Evolutionary conservation across 2,797 vertebrate genomes (phyloP), one percentile per base, ranked within the genome.

Genomic region (Atherinosoma microstoma): DNA sequence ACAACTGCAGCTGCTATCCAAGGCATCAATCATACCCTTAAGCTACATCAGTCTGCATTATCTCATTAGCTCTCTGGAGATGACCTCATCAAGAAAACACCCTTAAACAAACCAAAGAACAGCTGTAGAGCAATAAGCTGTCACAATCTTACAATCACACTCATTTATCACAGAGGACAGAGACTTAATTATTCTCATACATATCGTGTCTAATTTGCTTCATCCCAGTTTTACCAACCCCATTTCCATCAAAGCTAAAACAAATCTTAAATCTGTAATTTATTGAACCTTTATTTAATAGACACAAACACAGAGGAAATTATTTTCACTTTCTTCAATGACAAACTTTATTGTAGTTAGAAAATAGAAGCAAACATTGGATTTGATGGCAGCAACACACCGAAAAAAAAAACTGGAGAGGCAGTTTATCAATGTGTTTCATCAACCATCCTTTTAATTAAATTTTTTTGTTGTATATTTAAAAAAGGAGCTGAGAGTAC

Each of bases 71-170:
- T 71, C 70, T 69, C 58, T 8, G 30, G 54, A 75, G 58, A 64
- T 49, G 27, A 78, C 47, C 57, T 63, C 70, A 83, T 85, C 67
- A 82, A 65, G 68, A 70, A 54, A 76, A 75, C 66, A 40, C 51
- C 64, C 73, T 78, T 59, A 76, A 84, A 85, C 57, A 82, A 74
- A 74, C 66, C 63, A 78, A 83, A 61, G 67, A 42, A 73, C 40
- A 59, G 58, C 64, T 64, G 54, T 53, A 16, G 45, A 54, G 51
- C 60, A 73, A 69, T 42, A 73, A 84, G 58, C 60, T 73, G 75
- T 40, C 58, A 56, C 20, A 58, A 20, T 62, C 57, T 38, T 47
- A 66, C 54, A 73, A 38, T 69, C 63, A 22, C 3, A 9, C 20
- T 12, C 12, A 36, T 75, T 73, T 34, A 75, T 83, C 68, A 67